Evolutionary conservation across 2,888 invertebrate species (phyloP), one percentile per base, ranked within the genome.

Genomic region (Sepiola atlantica): DNA sequence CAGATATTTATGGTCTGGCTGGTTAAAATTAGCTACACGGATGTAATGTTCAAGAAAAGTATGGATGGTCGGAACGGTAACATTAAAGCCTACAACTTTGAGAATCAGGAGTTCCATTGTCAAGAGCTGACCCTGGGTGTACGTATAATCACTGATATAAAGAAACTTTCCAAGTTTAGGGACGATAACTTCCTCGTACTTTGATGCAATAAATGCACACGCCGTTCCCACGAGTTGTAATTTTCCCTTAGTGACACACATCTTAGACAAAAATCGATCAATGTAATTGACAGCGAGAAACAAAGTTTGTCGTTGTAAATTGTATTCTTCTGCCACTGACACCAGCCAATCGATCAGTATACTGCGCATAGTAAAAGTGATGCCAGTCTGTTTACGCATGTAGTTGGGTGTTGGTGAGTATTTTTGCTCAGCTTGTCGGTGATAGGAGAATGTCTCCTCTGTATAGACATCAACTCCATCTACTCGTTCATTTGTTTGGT

Each of bases 121-220:
- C 90, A 99, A 98, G 21, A 99, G 98, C 96, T 98, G 97, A 94
- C 97, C 98, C 97, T 98, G 99, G 0, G 98, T 98, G 97, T 99
- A 99, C 0, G 99, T 99, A 97, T 99, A 99, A 97, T 99, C 99
- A 1, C 99, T 99, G 96, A 99, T 99, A 98, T 99, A 99, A 57
- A 99, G 99, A 98, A 99, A 99, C 98, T 99, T 99, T 14, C 98
- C 98, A 95, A 99, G 98, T 97, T 99, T 99, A 95, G 99, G 99
- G 21, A 99, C 99, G 97, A 99, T 99, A 95, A 99, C 99, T 97
- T 99, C 99, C 98, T 99, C 99, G 97, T 99, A 99, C 98, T 99
- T 99, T 98, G 99, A 98, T 95, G 99, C 99, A 97, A 99, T 98
- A 97, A 99, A 99, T 98, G 99, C 99, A 96, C 99, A 99, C 94